phyloP scores from a whole-genome alignment of 2,888 invertebrate species.

The Lithophane socia region DNA sequence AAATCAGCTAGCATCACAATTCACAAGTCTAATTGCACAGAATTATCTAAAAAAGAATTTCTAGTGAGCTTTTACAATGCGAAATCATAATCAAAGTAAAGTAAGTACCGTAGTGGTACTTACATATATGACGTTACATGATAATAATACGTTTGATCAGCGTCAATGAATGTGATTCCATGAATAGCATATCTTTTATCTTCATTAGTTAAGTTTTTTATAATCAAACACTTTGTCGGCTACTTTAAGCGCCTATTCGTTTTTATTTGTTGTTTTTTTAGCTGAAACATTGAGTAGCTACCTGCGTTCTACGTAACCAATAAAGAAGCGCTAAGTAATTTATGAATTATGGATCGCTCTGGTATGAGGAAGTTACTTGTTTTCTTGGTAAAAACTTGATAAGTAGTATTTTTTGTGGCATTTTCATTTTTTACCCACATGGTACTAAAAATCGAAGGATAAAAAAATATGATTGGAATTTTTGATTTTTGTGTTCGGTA shows the following conservation, averaged over 20 bases:
- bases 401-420: neutral
- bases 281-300: conserved; percentile 40
- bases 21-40: neutral
- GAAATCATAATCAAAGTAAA: neutral
- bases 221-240: conserved; percentile 8
- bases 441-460: neutral
- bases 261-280: conserved; percentile 46
- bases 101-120: too few relatives aligned
- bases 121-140: neutral
- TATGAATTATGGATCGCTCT: conserved; percentile 32
- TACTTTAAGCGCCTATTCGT: conserved; percentile 27
- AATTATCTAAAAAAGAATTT: neutral
- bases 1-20: neutral
- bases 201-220: conserved; percentile 39
- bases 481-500: neutral
- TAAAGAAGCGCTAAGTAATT: conserved; percentile 42
- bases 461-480: neutral
- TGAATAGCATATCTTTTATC: conserved; percentile 14
- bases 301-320: conserved; percentile 48
- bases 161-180: conserved; percentile 22
- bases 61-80: neutral
- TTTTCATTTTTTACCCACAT: neutral
- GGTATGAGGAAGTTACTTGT: conserved; percentile 41
- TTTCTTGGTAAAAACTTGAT: conserved; percentile 33
- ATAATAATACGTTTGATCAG: conserved; percentile 13